Evolutionary conservation across 2,113 vertebrate genomes (phyloP).

Genomic region (Coregonus clupeaformis): DNA sequence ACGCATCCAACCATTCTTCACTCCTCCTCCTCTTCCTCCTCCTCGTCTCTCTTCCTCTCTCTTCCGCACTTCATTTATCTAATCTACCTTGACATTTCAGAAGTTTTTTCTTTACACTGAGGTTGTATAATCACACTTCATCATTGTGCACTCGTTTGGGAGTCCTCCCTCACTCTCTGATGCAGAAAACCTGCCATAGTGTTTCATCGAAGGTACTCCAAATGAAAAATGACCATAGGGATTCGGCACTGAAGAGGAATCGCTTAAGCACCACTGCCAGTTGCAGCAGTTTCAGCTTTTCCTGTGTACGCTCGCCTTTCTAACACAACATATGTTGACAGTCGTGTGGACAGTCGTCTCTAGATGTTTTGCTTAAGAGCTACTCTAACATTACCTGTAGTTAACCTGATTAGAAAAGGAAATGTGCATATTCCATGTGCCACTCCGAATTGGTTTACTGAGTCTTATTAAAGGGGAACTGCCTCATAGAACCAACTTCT

Average conservation of each 20-base stretch:
- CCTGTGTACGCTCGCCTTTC: neutral
- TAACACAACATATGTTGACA: neutral
- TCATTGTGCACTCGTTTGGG: conserved; percentile 19
- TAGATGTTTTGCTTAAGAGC: neutral
- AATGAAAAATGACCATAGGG: neutral
- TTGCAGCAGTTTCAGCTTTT: neutral
- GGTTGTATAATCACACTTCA: conserved; percentile 37
- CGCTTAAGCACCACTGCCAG: neutral
- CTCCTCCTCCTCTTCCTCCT: neutral
- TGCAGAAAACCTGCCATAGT: neutral
- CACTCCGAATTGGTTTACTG: too few relatives aligned
- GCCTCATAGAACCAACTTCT: too few relatives aligned
- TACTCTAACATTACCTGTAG: neutral
- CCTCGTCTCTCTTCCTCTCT: too few relatives aligned
- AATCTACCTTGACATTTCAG: conserved; percentile 52
- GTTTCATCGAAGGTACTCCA: neutral
- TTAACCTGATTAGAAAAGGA: neutral
- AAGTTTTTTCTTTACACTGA: conserved; percentile 10
- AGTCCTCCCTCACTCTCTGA: neutral
- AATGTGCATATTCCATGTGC: neutral
- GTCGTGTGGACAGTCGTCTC: neutral
- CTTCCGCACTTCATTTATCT: conserved; percentile 31
- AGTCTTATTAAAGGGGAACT: too few relatives aligned
- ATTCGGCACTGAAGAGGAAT: neutral
- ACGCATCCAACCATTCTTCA: conserved; percentile 19